Conservation (phyloP, 2,888 invertebrate genomes). For the Chirona hameri region DNA sequence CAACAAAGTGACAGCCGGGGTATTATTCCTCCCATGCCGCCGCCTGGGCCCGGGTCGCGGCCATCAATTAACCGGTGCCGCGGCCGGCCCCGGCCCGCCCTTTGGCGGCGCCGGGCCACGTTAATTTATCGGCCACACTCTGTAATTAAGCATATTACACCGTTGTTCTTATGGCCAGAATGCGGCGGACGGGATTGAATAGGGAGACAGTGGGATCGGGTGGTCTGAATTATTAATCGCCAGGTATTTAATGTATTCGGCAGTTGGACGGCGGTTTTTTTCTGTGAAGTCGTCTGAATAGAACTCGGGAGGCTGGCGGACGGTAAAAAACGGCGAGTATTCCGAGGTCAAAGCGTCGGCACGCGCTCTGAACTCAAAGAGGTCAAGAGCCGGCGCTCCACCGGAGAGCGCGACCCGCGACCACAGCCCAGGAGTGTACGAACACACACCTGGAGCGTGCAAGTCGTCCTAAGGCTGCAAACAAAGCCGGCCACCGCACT, state of each 20-base stretch:
- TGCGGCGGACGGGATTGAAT: background rate
- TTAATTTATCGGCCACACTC: slow-evolving; percentile 1
- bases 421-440: no score
- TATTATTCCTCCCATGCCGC: background rate
- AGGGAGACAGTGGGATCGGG: background rate
- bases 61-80: background rate
- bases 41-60: background rate
- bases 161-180: slow-evolving; percentile 27
- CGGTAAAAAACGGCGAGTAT: background rate
- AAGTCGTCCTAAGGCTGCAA: no score
- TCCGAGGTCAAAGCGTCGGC: no score
- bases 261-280: background rate
- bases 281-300: background rate
- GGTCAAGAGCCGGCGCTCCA: no score
- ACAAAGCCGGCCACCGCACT: no score
- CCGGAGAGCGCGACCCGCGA: no score
- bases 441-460: no score
- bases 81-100: background rate
- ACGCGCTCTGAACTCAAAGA: no score
- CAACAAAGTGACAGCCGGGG: background rate
- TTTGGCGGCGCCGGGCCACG: slow-evolving; percentile 8
- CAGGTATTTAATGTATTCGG: slow-evolving; percentile 7
- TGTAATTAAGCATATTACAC: slow-evolving; percentile 27
- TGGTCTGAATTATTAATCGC: slow-evolving; percentile 12
- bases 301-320: background rate